Evolutionary conservation across 2,888 invertebrate genomes (phyloP).

Genomic region (Lomographa bimaculata): DNA sequence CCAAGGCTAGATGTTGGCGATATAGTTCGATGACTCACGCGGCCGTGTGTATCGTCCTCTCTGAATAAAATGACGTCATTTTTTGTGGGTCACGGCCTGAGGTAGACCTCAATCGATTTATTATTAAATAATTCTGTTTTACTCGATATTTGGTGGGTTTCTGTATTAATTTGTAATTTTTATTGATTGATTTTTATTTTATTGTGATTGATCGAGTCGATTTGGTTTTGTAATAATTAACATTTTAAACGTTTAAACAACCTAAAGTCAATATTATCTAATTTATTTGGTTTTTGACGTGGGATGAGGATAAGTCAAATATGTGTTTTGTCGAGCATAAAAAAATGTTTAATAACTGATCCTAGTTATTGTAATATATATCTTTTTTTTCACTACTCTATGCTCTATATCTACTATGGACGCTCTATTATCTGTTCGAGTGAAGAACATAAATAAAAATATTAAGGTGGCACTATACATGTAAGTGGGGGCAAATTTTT

Average conservation of each 20-base stretch:
- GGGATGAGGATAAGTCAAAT: too few species aligned
- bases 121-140: conserved; percentile 12
- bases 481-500: too few species aligned
- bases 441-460: too few species aligned
- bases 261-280: too few species aligned
- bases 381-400: too few species aligned
- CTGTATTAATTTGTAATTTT: conserved; percentile 6
- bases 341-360: too few species aligned
- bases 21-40: conserved; percentile 18
- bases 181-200: conserved; percentile 7
- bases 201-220: conserved; percentile 1
- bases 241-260: not conserved
- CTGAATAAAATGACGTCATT: conserved; percentile 56
- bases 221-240: conserved; percentile 3
- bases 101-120: conserved; percentile 37
- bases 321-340: too few species aligned
- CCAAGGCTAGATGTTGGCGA: conserved; percentile 6
- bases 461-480: too few species aligned
- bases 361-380: too few species aligned
- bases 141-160: conserved; percentile 9
- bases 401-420: too few species aligned
- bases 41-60: conserved; percentile 33
- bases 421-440: too few species aligned
- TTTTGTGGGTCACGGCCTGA: conserved; percentile 62
- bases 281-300: too few species aligned